phyloP scores from a whole-genome alignment of 2,888 invertebrate genomes.

The Ichneumoninae sp. region DNA sequence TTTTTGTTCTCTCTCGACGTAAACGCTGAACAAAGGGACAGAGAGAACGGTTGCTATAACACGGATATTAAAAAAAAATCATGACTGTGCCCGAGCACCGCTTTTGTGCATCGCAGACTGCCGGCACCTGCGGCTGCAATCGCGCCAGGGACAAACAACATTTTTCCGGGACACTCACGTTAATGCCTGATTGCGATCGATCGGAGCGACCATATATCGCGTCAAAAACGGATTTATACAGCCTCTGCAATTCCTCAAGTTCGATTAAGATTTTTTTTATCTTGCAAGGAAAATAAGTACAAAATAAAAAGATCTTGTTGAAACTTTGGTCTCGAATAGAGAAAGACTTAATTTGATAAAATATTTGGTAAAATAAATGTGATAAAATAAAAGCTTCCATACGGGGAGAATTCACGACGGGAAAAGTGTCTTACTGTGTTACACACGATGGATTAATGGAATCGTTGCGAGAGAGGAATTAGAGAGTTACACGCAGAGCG shows the following conservation, averaged over 20 bases:
- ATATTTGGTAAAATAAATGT: neutral
- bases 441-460: neutral
- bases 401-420: neutral
- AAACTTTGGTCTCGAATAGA: neutral
- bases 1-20: conserved; percentile 10
- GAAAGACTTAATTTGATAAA: neutral
- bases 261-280: neutral
- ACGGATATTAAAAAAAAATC: conserved; percentile 10
- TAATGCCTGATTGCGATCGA: conserved; percentile 21
- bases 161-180: conserved; percentile 10
- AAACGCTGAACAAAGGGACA: conserved; percentile 38
- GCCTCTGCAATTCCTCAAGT: neutral
- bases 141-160: neutral
- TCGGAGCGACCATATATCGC: neutral
- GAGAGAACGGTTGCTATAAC: neutral
- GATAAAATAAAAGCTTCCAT: neutral
- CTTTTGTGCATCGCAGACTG: neutral
- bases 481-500: neutral
- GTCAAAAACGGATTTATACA: neutral
- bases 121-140: neutral
- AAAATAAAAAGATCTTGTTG: neutral
- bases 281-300: neutral
- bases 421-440: neutral
- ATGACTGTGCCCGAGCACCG: neutral
- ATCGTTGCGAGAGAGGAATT: neutral